These are phyloP conservation scores for Tragelaphus imberbis DNA, from an alignment of 2,113 vertebrate species.

Conservation along the genomic window DNA sequence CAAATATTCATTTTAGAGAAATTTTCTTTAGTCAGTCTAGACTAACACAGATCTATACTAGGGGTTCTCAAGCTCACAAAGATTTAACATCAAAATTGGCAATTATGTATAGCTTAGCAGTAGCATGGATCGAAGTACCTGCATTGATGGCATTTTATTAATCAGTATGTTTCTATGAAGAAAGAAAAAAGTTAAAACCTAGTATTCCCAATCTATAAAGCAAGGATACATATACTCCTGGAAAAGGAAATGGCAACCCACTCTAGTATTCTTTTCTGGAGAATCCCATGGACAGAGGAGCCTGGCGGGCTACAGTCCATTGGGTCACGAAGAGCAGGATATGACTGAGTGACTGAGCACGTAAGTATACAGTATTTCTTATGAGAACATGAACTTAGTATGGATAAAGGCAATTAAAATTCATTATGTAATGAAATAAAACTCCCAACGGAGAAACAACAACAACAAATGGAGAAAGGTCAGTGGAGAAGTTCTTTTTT, in stretches of 20 bases:
- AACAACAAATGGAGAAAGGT: background rate
- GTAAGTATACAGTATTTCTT: background rate
- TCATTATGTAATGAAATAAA: background rate
- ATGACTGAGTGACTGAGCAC: background rate
- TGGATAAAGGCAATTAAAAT: background rate
- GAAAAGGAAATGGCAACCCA: background rate
- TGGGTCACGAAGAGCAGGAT: background rate
- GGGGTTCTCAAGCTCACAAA: background rate
- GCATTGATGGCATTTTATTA: background rate
- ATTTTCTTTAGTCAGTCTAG: background rate
- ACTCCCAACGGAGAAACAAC: background rate
- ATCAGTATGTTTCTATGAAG: background rate
- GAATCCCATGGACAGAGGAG: background rate
- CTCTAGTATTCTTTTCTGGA: background rate
- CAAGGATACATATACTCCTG: background rate
- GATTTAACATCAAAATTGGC: background rate
- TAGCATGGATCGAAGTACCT: background rate
- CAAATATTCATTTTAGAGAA: background rate
- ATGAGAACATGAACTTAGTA: background rate
- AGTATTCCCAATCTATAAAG: background rate
- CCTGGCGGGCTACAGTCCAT: background rate
- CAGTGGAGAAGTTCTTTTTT: background rate
- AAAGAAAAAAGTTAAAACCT: background rate
- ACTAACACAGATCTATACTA: background rate
- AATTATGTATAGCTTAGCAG: background rate